These are phyloP conservation scores for Lamproptera curius DNA, from an alignment of 2,888 invertebrate species.

Conservation along the genomic window DNA sequence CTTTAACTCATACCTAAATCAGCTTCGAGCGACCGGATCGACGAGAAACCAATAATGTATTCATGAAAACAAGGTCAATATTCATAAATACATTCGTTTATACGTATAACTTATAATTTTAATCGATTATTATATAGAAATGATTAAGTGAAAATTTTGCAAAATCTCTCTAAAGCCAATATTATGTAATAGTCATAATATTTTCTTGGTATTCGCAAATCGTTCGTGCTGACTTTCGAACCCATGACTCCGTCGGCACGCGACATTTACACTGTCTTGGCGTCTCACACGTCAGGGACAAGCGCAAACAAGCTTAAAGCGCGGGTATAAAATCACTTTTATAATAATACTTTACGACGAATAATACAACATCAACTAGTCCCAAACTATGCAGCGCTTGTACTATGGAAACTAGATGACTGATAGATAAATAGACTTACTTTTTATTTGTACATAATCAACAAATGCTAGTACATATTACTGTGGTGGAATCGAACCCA, in stretches of 20 bases:
- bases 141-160: constrained; percentile 30
- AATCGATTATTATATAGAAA: constrained; percentile 28
- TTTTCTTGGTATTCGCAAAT: constrained; percentile 64
- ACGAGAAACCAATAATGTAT: constrained; percentile 20
- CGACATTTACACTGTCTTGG: constrained; percentile 62
- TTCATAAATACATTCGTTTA: constrained; percentile 28
- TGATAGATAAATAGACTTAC: no score
- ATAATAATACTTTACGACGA: no score
- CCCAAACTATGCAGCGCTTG: no score
- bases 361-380: neutral
- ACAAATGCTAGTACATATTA: no score
- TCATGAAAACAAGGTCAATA: constrained; percentile 30
- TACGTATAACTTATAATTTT: constrained; percentile 23
- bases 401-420: no score
- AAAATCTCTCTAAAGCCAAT: constrained; percentile 37
- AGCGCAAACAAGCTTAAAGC: constrained; percentile 11
- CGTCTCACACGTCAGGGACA: constrained; percentile 35
- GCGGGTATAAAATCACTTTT: neutral
- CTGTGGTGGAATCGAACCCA: no score
- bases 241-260: constrained; percentile 70
- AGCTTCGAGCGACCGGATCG: constrained; percentile 14
- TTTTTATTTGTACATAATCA: no score
- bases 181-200: constrained; percentile 52
- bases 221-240: constrained; percentile 57
- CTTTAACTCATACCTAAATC: constrained; percentile 3